phyloP scores from a whole-genome alignment of 2,797 vertebrate species.

The Pseudomugil gertrudae region DNA sequence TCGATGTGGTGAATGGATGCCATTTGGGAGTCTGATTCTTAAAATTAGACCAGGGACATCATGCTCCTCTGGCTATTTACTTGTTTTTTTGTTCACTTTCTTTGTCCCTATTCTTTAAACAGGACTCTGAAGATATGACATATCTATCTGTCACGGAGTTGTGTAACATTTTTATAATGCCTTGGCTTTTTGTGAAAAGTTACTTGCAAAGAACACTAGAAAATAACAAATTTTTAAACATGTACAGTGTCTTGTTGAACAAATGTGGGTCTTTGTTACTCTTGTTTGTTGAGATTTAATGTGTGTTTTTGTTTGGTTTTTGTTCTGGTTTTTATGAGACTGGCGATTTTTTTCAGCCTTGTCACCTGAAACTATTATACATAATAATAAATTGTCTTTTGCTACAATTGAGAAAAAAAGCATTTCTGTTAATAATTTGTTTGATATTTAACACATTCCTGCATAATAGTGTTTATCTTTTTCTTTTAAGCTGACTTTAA shows the following conservation, averaged over 20 bases:
- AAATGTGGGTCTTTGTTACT: constrained; percentile 75
- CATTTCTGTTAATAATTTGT: constrained; percentile 74
- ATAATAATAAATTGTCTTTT: constrained; percentile 74
- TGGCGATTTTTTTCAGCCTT: constrained; percentile 70
- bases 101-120: constrained; percentile 20
- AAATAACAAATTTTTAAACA: constrained; percentile 53
- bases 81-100: constrained; percentile 28
- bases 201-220: constrained; percentile 19
- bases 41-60: constrained; percentile 27
- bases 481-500: constrained; percentile 49
- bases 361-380: constrained; percentile 72
- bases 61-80: constrained; percentile 52
- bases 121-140: constrained; percentile 41
- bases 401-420: constrained; percentile 79
- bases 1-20: constrained; percentile 16
- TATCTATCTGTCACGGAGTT: constrained; percentile 44
- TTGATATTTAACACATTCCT: constrained; percentile 84
- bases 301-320: constrained; percentile 35
- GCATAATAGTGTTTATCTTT: constrained; percentile 77
- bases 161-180: constrained; percentile 58
- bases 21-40: constrained; percentile 16
- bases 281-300: constrained; percentile 60
- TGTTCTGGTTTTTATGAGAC: constrained; percentile 73
- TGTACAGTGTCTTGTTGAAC: constrained; percentile 74
- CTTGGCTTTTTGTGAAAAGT: constrained; percentile 49